Percentiles rank a stretch among this genome's conserved stretches.
These are phyloP conservation scores for Steromphala cineraria DNA, from an alignment of 2,888 invertebrate species.

Conservation along the genomic window DNA sequence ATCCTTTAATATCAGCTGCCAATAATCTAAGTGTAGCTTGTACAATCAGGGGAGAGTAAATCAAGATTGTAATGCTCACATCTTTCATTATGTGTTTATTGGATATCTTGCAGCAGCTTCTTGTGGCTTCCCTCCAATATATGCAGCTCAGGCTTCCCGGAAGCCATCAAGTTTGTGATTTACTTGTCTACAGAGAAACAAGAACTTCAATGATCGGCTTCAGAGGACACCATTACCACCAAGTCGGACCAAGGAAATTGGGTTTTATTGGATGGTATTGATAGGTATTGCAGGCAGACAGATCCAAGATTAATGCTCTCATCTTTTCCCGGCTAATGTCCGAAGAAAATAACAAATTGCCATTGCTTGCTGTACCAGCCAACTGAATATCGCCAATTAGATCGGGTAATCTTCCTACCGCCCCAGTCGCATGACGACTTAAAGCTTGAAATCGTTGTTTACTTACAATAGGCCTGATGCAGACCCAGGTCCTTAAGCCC, in stretches of 20 bases:
- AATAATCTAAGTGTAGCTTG: conserved; percentile 14
- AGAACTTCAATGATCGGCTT: too few species aligned
- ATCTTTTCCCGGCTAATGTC: conserved; percentile 10
- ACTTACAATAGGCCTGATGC: too few species aligned
- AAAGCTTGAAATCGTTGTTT: too few species aligned
- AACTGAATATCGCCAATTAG: too few species aligned
- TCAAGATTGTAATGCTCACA: background rate
- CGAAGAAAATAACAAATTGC: background rate
- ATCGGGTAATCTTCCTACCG: too few species aligned
- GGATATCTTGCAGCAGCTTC: background rate
- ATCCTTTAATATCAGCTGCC: background rate
- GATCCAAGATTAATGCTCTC: background rate
- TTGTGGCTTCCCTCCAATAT: background rate
- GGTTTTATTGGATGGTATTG: conserved; percentile 10
- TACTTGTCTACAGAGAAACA: background rate
- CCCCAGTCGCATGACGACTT: too few species aligned
- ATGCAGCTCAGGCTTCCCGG: conserved; percentile 1
- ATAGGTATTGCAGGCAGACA: conserved; percentile 10
- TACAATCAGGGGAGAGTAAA: conserved; percentile 2
- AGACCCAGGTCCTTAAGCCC: too few species aligned
- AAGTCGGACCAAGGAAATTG: conserved; percentile 4
- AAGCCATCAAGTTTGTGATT: conserved; percentile 9
- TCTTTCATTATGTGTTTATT: conserved; percentile 14
- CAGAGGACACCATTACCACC: background rate
- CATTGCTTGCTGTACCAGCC: too few species aligned